Evolutionary conservation across 2,113 vertebrate genomes (phyloP), one percentile per base, ranked within the genome.

Genomic region (Verasper variegatus): DNA sequence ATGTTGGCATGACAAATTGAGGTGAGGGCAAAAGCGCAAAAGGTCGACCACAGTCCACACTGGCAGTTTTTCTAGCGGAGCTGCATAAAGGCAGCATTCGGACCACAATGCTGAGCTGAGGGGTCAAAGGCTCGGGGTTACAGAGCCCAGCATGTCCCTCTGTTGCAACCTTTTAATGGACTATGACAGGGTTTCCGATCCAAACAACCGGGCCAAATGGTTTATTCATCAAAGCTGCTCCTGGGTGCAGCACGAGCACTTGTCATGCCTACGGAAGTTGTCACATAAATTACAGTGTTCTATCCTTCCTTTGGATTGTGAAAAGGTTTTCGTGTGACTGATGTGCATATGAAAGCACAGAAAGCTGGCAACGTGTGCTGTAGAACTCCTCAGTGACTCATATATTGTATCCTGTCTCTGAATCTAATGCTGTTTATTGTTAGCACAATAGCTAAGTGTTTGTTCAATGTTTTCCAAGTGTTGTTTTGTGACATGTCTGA

Each of bases 191-290:
- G 60, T 88, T 94, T 94, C 90, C 73, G 47, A 90, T 51, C 74
- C 86, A 78, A 88, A 67, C 68, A 80, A 83, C 66, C 62, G 37
- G 51, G 42, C 86, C 88, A 68, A 91, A 91, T 93, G 93, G 83
- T 93, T 93, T 93, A 84, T 93, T 92, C 92, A 93, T 93, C 83
- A 91, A n/a, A 54, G 51, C 69, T 65, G 67, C 80, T 79, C 72
- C 20, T 66, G 73, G 71, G 86, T 81, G 74, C 86, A 81, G 78
- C 71, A 78, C 70, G 66, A 85, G 82, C 81, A 82, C 68, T 64
- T 81, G 81, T 72, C 15, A 26, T 83, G 82, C 67, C 10, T 64
- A 47, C 3, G 74, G 74, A 61, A 64, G 73, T 84, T 88, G 81
- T 84, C 74, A 68, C 71, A 85, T 85, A 89, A 90, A 91, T 91